phyloP scores from a whole-genome alignment of 1,140 invertebrate species.

The Sycophila sp. region DNA sequence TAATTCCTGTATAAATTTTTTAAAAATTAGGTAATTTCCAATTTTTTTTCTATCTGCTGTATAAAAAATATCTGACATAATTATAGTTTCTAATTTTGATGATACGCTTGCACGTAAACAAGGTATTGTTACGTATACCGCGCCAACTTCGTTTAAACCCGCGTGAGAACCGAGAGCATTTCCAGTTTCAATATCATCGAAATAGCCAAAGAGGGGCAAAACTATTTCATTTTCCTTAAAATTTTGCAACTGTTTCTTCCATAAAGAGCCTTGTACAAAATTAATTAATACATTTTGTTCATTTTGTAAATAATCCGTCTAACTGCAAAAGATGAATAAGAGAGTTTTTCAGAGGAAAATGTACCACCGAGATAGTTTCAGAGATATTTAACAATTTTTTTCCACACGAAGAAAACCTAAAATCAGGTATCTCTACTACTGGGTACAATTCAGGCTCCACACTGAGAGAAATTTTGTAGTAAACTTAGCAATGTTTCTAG shows the following conservation, averaged over 20 bases:
- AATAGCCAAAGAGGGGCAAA: conserved; percentile 38
- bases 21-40: conserved; percentile 33
- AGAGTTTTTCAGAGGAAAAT: neutral
- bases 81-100: conserved; percentile 25
- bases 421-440: too few relatives aligned
- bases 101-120: conserved; percentile 16
- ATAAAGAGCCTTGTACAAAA: conserved; percentile 14
- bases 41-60: conserved; percentile 30
- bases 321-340: neutral
- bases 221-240: conserved; percentile 26
- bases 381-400: too few relatives aligned
- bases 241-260: conserved; percentile 5
- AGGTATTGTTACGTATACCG: conserved; percentile 21
- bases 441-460: too few relatives aligned
- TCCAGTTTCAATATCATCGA: conserved; percentile 38
- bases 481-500: too few relatives aligned
- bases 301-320: neutral
- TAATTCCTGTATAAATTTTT: conserved; percentile 31
- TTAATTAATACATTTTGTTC: conserved; percentile 16
- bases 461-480: too few relatives aligned
- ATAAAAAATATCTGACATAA: conserved; percentile 15
- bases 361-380: neutral
- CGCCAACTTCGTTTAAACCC: conserved; percentile 29
- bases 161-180: conserved; percentile 36
- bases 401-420: too few relatives aligned